Base-by-base conservation (phyloP, 2,888 invertebrate species). In the Asteroscopus sphinx region DNA sequence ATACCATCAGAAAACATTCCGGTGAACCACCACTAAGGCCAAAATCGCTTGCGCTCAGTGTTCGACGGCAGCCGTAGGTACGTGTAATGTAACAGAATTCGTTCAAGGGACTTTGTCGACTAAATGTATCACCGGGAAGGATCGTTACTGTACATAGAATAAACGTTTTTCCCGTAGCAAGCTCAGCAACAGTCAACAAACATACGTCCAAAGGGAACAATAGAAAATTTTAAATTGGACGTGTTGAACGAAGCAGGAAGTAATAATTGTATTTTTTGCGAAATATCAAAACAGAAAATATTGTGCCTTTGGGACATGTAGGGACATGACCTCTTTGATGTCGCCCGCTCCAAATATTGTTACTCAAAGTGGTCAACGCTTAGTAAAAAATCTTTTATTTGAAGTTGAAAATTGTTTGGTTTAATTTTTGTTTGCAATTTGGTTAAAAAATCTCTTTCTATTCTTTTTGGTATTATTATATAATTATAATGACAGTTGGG, bases 141-240 rank as follows among this genome's bases (percentile, higher is more conserved):
- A n/a, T n/a, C n/a, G n/a, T n/a, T n/a, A n/a, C n/a, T 21, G 21
- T 4, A 21, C 11, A 30, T 2, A 1, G n/a, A 11, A 4, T n/a
- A 1, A 13, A 53, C n/a, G n/a, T n/a, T n/a, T n/a, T n/a, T n/a
- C n/a, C n/a, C n/a, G n/a, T n/a, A n/a, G n/a, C n/a, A 63, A 45
- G 15, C 48, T 46, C 48, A 35, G 37, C 5, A 21, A 37, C 40
- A 28, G 40, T 28, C 33, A 48, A 32, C 39, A 51, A n/a, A 36
- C 21, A 39, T 6, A 30, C 11, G 42, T 58, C 54, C 45, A 11
- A 9, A n/a, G 72, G 62, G 72, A 59, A 60, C 72, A 67, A 75
- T 75, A 36, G 41, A 16, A 52, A 71, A 60, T 71, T 75, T 75
- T 63, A 58, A 65, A 74, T 70, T 66, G 66, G 49, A 47, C 16